Conservation (phyloP, 2,888 invertebrate species). For the Eremobia ochroleuca region DNA sequence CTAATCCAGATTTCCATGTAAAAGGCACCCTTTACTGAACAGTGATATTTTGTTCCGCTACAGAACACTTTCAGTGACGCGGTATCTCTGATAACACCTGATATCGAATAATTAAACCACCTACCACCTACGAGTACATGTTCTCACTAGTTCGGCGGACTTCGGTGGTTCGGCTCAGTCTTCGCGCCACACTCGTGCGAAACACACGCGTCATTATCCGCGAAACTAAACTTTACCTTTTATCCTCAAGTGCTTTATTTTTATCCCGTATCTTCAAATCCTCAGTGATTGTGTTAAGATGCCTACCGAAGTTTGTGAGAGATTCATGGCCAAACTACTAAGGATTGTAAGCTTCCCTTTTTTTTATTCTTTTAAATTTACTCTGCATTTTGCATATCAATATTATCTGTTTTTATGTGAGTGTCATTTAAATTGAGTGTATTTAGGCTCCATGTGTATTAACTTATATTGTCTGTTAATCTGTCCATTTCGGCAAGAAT, state of each 20-base stretch:
- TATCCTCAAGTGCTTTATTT: slow-evolving; percentile 57
- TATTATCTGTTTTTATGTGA: slow-evolving; percentile 29
- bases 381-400: slow-evolving; percentile 13
- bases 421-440: slow-evolving; percentile 45
- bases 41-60: slow-evolving; percentile 45
- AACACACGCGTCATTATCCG: slow-evolving; percentile 41
- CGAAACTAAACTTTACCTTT: slow-evolving; percentile 27
- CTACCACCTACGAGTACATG: slow-evolving; percentile 50
- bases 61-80: slow-evolving; percentile 53
- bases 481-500: slow-evolving; percentile 29
- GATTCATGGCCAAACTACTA: slow-evolving; percentile 77
- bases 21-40: slow-evolving; percentile 20
- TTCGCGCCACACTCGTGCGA: slow-evolving; percentile 46
- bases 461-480: slow-evolving; percentile 35
- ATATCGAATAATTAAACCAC: slow-evolving; percentile 65
- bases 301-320: slow-evolving; percentile 82
- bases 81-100: slow-evolving; percentile 61
- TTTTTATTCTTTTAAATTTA: slow-evolving; percentile 8
- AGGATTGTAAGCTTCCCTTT: slow-evolving; percentile 76
- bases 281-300: slow-evolving; percentile 70
- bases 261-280: slow-evolving; percentile 46
- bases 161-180: slow-evolving; percentile 50
- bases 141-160: slow-evolving; percentile 6
- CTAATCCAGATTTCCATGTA: slow-evolving; percentile 58
- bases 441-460: slow-evolving; percentile 28